Evolutionary conservation across 1,140 invertebrate species (phyloP).

Genomic region (Lepidurus apus): DNA sequence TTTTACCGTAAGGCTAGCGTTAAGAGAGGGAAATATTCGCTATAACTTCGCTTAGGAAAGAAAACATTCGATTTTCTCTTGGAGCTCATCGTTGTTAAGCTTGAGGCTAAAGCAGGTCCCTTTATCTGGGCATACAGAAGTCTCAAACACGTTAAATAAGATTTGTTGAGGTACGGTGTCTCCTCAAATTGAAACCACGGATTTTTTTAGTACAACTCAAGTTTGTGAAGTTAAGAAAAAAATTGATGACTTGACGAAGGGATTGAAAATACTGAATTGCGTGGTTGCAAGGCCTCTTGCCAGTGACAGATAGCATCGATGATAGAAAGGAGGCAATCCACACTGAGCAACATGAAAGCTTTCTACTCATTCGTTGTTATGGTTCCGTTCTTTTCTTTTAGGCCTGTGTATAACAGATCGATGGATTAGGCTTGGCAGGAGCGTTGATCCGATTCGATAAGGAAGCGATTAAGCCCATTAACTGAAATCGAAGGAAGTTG

Average conservation of each 20-base stretch:
- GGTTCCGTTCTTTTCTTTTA: neutral
- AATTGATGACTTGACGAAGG: neutral
- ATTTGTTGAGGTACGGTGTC: too few species aligned
- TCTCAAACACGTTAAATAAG: too few species aligned
- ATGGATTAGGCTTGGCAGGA: neutral
- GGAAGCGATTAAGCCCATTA: constrained; percentile 10
- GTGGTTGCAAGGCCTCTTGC: neutral
- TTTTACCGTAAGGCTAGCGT: too few species aligned
- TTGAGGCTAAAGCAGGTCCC: too few species aligned
- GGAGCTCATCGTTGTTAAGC: too few species aligned
- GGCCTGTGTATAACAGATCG: neutral
- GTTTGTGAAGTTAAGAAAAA: neutral
- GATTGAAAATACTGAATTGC: neutral
- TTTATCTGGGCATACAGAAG: too few species aligned
- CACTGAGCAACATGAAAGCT: neutral
- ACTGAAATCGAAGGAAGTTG: neutral
- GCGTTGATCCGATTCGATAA: neutral
- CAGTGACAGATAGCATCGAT: neutral
- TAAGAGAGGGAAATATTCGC: too few species aligned
- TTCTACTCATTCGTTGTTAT: constrained; percentile 16
- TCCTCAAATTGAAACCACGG: too few species aligned
- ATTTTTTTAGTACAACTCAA: too few species aligned
- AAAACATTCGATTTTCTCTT: too few species aligned
- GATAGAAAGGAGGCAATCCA: neutral
- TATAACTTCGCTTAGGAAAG: too few species aligned